These are phyloP conservation scores for Aethes cnicana DNA, from an alignment of 2,888 invertebrate species.

Conservation along the genomic window DNA sequence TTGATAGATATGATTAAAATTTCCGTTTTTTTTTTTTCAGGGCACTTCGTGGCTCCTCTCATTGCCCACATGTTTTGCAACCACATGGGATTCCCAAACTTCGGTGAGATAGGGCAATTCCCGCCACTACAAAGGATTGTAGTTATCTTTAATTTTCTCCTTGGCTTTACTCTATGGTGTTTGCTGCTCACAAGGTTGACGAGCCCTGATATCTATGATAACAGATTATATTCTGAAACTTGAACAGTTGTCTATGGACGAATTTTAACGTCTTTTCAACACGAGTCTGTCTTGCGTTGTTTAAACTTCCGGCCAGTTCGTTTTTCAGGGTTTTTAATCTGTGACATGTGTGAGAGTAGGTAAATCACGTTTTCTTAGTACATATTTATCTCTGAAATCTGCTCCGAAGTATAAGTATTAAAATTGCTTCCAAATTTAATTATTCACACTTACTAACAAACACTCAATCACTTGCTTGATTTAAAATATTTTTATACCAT, in stretches of 20 bases:
- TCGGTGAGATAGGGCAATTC: constrained; percentile 81
- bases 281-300: too few species aligned
- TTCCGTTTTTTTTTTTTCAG: constrained; percentile 69
- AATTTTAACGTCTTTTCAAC: not conserved
- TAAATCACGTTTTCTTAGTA: too few species aligned
- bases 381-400: too few species aligned
- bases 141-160: constrained; percentile 85
- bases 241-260: constrained; percentile 41
- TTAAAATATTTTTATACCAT: too few species aligned
- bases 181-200: constrained; percentile 89
- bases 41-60: constrained; percentile 93
- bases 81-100: constrained; percentile 97
- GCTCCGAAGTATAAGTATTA: too few species aligned
- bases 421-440: too few species aligned
- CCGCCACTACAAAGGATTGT: constrained; percentile 80
- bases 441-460: too few species aligned
- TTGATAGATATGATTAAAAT: too few species aligned
- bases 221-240: constrained; percentile 82
- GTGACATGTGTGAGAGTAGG: too few species aligned
- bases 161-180: constrained; percentile 91
- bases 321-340: too few species aligned
- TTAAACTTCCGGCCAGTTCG: too few species aligned
- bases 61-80: constrained; percentile 97
- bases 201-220: constrained; percentile 84
- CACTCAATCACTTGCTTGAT: too few species aligned